Percentiles rank a stretch among this genome's conserved stretches.
phyloP scores from a whole-genome alignment of 2,888 invertebrate genomes.

The Diaphora mendica region DNA sequence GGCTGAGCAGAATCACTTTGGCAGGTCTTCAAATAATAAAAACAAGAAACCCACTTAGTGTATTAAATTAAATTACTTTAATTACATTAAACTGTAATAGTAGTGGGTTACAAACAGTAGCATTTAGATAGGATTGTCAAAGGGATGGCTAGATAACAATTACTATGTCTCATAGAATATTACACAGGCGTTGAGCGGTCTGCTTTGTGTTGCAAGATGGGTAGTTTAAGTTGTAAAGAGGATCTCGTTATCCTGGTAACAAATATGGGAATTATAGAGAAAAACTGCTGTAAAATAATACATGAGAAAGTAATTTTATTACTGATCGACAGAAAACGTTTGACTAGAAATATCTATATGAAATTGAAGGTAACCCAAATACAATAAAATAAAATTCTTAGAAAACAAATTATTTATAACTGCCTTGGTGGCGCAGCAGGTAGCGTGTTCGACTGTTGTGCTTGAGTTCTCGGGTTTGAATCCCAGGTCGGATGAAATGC shows the following conservation, averaged over 20 bases:
- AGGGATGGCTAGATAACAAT: conserved; percentile 65
- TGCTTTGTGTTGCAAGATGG: conserved; percentile 49
- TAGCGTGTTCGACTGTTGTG: too few relatives aligned
- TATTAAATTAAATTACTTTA: conserved; percentile 56
- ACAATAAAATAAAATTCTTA: too few relatives aligned
- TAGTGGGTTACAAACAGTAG: conserved; percentile 56
- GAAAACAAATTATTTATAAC: too few relatives aligned
- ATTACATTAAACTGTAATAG: too few relatives aligned
- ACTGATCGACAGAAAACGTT: too few relatives aligned
- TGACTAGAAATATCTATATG: too few relatives aligned
- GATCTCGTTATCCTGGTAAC: neutral
- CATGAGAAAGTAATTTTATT: neutral
- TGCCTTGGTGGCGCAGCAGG: too few relatives aligned
- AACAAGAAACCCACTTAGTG: conserved; percentile 24
- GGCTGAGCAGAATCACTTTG: too few relatives aligned
- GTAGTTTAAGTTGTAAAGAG: conserved; percentile 7
- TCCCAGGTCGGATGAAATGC: too few relatives aligned
- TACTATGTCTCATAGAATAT: conserved; percentile 62
- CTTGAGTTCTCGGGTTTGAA: too few relatives aligned
- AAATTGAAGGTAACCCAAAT: too few relatives aligned
- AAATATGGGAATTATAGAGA: neutral
- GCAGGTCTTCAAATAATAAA: neutral
- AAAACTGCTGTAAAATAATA: neutral
- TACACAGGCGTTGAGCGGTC: conserved; percentile 60
- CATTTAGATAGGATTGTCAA: conserved; percentile 32